Evolutionary conservation across 1,140 invertebrate genomes (phyloP), one percentile per base, ranked within the genome.

Genomic region (Drosophila punjabiensis): DNA sequence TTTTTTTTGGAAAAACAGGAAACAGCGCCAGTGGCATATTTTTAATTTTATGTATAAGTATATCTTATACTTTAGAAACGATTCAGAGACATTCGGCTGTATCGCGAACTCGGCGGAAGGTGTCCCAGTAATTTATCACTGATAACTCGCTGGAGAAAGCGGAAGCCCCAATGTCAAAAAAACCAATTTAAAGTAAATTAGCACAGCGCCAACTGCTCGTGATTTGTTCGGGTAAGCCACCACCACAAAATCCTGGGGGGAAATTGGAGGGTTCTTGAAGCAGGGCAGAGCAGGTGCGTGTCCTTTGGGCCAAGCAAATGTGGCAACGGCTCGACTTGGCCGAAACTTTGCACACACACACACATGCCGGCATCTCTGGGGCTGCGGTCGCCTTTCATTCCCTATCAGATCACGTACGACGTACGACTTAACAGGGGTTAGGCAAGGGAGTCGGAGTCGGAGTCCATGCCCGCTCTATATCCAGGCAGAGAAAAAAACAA

Each of bases 161-260:
- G 43, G 60, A 48, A 75, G 76, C 59, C 48, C 53, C 47, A 58
- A 30, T 70, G 73, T 67, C 73, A 66, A 69, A 74, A 50, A 83
- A 88, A 88, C 85, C 85, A 88, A 88, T 88, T 88, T 88, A 89
- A 88, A 88, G 85, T 88, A 89, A 88, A 88, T 88, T 88, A 88
- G 85, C 81, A 70, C 81, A 79, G 76, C 45, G 28, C 45, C 48
- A 69, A 73, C 30, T 43, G 63, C 48, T 66, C 67, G 74, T 76
- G 74, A 79, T 79, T 76, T 65, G 66, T 58, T 78, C 14, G 48
- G n/a, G n/a, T 24, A 47, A 33, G 35, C 37, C 28, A 60, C 53
- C 64, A 55, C 59, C 61, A 62, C 63, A 33, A 5, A 84, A 50
- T 58, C 35, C 20, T 68, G 30, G 45, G 20, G 9, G 56, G 11